Percentiles rank a stretch among this genome's conserved stretches.
These are phyloP conservation scores for Plebejus anna DNA, from an alignment of 2,888 invertebrate genomes.

Conservation along the genomic window DNA sequence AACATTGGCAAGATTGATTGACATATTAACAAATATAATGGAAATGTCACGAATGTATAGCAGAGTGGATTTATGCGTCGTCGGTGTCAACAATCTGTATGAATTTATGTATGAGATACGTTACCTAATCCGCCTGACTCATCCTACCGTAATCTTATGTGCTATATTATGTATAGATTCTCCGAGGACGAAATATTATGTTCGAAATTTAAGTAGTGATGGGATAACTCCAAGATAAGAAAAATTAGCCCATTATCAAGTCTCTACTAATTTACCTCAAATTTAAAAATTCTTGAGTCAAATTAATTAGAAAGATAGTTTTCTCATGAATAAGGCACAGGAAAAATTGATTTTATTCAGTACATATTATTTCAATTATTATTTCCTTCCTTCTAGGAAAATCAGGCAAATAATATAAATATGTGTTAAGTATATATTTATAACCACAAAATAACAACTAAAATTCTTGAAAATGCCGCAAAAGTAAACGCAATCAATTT, in stretches of 20 bases:
- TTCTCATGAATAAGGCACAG: too few species aligned
- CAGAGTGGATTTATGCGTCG: constrained; percentile 56
- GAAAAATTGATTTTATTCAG: too few species aligned
- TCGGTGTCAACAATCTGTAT: constrained; percentile 36
- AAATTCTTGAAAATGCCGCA: background rate
- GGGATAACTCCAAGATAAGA: too few species aligned
- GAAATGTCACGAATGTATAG: constrained; percentile 60
- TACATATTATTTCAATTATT: background rate
- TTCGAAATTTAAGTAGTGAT: too few species aligned
- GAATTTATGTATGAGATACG: constrained; percentile 24
- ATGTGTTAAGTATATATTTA: background rate
- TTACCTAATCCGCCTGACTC: constrained; percentile 16
- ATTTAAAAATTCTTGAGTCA: too few species aligned
- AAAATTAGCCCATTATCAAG: too few species aligned
- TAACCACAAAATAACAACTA: background rate
- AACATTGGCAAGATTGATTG: constrained; percentile 54
- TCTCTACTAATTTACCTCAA: too few species aligned
- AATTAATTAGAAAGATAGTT: too few species aligned
- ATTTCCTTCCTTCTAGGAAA: background rate
- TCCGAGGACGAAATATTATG: too few species aligned
- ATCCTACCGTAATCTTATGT: background rate
- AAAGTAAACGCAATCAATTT: background rate
- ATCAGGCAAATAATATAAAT: background rate
- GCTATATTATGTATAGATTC: constrained; percentile 1
- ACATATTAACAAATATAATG: constrained; percentile 62